Conservation (phyloP, 2,888 invertebrate species). For the Cheilosia pagana region DNA sequence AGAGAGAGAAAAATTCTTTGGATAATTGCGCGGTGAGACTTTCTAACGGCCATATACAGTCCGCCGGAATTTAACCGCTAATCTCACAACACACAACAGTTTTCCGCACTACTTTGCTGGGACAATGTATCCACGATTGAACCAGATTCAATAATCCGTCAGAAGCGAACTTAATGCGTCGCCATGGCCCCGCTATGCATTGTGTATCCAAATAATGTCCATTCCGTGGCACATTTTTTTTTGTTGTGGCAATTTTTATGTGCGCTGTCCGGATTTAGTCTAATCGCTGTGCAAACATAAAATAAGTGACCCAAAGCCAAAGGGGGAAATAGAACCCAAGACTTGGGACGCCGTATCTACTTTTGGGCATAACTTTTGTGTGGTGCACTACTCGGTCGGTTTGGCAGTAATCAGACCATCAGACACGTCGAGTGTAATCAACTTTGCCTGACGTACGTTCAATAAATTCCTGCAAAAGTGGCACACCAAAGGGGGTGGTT, state of each 20-base stretch:
- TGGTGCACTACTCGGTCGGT: background rate
- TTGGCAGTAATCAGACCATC: slow-evolving; percentile 58
- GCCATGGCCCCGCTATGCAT: slow-evolving; percentile 39
- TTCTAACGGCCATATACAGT: slow-evolving; percentile 13
- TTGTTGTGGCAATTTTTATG: slow-evolving; percentile 18
- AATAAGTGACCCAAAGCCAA: slow-evolving; percentile 32
- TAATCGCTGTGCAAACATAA: slow-evolving; percentile 44
- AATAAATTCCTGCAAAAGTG: slow-evolving; percentile 14
- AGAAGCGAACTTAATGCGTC: slow-evolving; percentile 66
- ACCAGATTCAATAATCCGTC: slow-evolving; percentile 63
- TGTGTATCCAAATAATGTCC: slow-evolving; percentile 5
- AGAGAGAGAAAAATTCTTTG: background rate
- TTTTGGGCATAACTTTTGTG: slow-evolving; percentile 6
- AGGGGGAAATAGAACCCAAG: background rate
- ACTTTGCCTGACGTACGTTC: slow-evolving; percentile 30
- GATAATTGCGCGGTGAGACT: slow-evolving; percentile 34
- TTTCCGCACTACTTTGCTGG: slow-evolving; percentile 26
- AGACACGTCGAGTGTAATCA: slow-evolving; percentile 54
- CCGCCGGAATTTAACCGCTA: slow-evolving; percentile 52
- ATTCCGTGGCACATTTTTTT: slow-evolving; percentile 31
- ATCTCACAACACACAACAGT: slow-evolving; percentile 49
- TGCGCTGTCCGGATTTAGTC: slow-evolving; percentile 36
- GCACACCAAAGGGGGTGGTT: slow-evolving; percentile 12
- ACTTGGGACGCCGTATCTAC: slow-evolving; percentile 13
- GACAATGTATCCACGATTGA: slow-evolving; percentile 12